Conservation (phyloP, 2,888 invertebrate species). For the Ypsolopha sequella region DNA sequence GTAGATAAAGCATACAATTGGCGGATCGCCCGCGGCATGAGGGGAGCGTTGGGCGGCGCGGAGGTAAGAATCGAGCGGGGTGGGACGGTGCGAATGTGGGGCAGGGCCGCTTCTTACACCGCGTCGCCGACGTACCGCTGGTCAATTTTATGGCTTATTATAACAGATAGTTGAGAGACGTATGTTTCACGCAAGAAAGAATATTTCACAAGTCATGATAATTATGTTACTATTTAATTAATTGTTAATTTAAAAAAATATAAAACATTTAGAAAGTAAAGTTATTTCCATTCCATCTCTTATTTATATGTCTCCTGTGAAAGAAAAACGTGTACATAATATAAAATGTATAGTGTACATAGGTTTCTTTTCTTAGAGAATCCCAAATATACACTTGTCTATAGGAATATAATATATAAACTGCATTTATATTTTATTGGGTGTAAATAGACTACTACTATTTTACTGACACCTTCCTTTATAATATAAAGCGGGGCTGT, state of each 20-base stretch:
- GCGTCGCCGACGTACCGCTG: too few species aligned
- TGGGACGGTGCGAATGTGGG: too few species aligned
- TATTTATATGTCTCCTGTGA: slow-evolving; percentile 2
- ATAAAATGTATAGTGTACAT: background rate
- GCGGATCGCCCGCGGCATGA: too few species aligned
- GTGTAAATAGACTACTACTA: background rate
- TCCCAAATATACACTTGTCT: background rate
- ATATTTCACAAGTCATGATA: background rate
- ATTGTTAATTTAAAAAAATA: slow-evolving; percentile 3
- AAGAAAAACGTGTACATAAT: background rate
- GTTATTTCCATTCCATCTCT: slow-evolving; percentile 21
- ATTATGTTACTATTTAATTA: slow-evolving; percentile 8
- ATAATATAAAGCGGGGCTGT: too few species aligned
- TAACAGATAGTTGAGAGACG: too few species aligned
- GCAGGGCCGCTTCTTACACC: too few species aligned
- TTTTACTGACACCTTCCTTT: too few species aligned
- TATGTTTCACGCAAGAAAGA: too few species aligned
- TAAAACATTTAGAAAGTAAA: slow-evolving; percentile 7
- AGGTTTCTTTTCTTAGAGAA: background rate
- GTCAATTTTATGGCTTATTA: background rate
- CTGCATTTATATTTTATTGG: slow-evolving; percentile 50
- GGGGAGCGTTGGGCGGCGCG: too few species aligned
- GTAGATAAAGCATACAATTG: too few species aligned
- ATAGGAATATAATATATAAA: slow-evolving; percentile 23
- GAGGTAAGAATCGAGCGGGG: too few species aligned